phyloP scores from a whole-genome alignment of 2,888 invertebrate species.

The Lepidochitona cinerea region DNA sequence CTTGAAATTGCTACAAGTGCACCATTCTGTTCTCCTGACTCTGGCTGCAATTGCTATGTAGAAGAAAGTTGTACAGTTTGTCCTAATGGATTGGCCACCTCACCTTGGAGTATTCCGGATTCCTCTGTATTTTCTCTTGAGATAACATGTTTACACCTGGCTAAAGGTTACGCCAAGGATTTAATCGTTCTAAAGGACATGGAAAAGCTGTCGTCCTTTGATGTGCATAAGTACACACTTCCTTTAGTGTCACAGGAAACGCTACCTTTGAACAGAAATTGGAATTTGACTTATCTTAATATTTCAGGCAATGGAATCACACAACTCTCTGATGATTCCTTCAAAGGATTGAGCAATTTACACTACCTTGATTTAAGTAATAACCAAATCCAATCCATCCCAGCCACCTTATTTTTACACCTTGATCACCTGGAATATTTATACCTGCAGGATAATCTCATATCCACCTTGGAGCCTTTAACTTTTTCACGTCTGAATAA shows the following conservation, averaged over 20 bases:
- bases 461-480: slow-evolving; percentile 35
- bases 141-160: background rate
- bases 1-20: no score
- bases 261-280: background rate
- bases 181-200: background rate
- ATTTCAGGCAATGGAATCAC: slow-evolving; percentile 21
- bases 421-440: slow-evolving; percentile 33
- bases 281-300: slow-evolving; percentile 12
- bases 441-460: slow-evolving; percentile 36
- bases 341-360: slow-evolving; percentile 17
- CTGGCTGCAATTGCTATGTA: background rate
- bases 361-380: slow-evolving; percentile 29
- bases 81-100: background rate
- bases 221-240: background rate
- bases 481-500: slow-evolving; percentile 31
- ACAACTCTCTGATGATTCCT: slow-evolving; percentile 11
- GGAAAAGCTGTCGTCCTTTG: background rate
- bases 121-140: background rate
- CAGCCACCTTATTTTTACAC: slow-evolving; percentile 29
- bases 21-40: background rate
- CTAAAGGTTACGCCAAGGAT: background rate
- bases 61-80: background rate
- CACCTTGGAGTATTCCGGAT: background rate
- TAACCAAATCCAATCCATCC: slow-evolving; percentile 34
- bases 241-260: background rate